A percentile compares a stretch with the other conserved stretches of the same genome.
These are phyloP conservation scores for Pammene aurita DNA, from an alignment of 2,888 invertebrate genomes.

Conservation along the genomic window DNA sequence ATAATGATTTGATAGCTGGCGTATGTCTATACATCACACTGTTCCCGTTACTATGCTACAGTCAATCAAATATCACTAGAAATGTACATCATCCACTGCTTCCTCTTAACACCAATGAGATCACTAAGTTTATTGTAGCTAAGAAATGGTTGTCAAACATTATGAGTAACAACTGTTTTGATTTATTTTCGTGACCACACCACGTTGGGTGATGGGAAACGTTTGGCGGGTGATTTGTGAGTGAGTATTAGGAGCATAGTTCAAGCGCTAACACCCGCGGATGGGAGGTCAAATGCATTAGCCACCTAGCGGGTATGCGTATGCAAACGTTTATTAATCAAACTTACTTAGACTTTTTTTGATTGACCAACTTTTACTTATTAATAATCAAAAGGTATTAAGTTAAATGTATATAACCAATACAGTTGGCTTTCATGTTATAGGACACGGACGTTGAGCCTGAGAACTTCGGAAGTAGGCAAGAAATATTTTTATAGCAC, in stretches of 20 bases:
- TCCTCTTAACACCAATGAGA: not conserved
- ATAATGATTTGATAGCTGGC: slow-evolving; percentile 70
- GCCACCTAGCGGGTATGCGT: slow-evolving; percentile 76
- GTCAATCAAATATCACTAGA: slow-evolving; percentile 20
- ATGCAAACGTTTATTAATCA: slow-evolving; percentile 75
- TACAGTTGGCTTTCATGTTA: not conserved
- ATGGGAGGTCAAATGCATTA: slow-evolving; percentile 80
- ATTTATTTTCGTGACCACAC: slow-evolving; percentile 79
- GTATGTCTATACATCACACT: slow-evolving; percentile 71
- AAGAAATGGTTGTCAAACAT: slow-evolving; percentile 61
- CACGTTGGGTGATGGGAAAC: slow-evolving; percentile 76
- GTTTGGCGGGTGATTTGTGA: slow-evolving; percentile 74
- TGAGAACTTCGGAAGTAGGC: slow-evolving; percentile 43
- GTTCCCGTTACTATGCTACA: slow-evolving; percentile 52
- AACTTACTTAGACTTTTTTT: slow-evolving; percentile 52
- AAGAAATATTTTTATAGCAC: slow-evolving; percentile 11
- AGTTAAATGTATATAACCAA: not conserved
- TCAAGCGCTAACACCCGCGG: slow-evolving; percentile 75
- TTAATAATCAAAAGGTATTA: slow-evolving; percentile 1
- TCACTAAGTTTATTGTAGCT: slow-evolving; percentile 46
- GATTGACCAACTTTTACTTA: slow-evolving; percentile 47
- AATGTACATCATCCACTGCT: slow-evolving; percentile 18
- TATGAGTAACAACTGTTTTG: slow-evolving; percentile 54
- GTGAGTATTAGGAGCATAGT: slow-evolving; percentile 76
- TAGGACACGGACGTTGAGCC: slow-evolving; percentile 15